These are phyloP conservation scores for Melanotaenia parkinsoni DNA, from an alignment of 2,797 vertebrate species.

Conservation along the genomic window DNA sequence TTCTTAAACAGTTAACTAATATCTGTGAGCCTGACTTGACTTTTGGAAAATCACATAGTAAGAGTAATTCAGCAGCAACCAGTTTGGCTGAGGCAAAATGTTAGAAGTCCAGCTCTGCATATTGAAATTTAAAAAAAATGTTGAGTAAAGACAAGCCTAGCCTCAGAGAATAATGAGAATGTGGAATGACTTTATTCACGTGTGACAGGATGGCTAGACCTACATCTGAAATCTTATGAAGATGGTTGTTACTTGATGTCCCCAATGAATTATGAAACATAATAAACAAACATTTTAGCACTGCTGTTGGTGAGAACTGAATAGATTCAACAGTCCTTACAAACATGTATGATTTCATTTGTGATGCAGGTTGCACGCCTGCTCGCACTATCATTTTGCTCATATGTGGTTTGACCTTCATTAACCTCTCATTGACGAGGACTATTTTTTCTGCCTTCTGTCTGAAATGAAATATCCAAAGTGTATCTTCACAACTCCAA, in stretches of 20 bases:
- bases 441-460: too few relatives aligned
- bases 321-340: not conserved
- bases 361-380: too few relatives aligned
- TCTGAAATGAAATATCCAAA: too few relatives aligned
- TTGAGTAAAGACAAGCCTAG: slow-evolving; percentile 13
- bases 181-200: slow-evolving; percentile 13
- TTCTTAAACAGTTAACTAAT: not conserved
- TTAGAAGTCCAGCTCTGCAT: slow-evolving; percentile 1
- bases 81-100: slow-evolving; percentile 19
- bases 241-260: not conserved
- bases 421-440: too few relatives aligned
- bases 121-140: slow-evolving; percentile 27
- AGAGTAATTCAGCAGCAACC: slow-evolving; percentile 8
- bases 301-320: not conserved
- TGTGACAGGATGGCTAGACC: not conserved
- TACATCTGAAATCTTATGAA: slow-evolving; percentile 5
- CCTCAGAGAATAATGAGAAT: slow-evolving; percentile 23
- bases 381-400: not conserved
- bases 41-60: slow-evolving; percentile 11
- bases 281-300: not conserved
- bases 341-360: too few relatives aligned
- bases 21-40: slow-evolving; percentile 17
- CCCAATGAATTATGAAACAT: not conserved
- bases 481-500: too few relatives aligned
- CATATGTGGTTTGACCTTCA: not conserved